Base-by-base conservation (phyloP, 2,797 vertebrate genomes). In the Phoxinus dragarum region DNA sequence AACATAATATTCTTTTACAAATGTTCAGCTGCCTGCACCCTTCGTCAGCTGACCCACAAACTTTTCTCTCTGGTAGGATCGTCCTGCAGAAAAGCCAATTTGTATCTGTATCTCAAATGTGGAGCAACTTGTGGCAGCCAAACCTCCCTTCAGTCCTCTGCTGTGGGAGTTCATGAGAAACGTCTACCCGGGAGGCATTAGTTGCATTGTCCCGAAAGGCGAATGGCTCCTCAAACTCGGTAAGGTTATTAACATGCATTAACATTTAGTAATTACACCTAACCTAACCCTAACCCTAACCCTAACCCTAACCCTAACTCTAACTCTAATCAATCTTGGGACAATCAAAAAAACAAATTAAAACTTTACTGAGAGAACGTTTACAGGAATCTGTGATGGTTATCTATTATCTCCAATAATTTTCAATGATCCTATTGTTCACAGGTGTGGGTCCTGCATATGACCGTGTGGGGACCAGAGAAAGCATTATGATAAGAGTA, bases 401-500 rank as follows among this genome's bases (percentile, higher is more conserved):
- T 76, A 9, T 12, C 36, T 38, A 19, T 84, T 34, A 17, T 69
- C 17, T 80, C 66, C 52, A 5, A 6, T 78, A 36, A 49, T 76
- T 23, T 81, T 27, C 6, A 23, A 16, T 44, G 61, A 3, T 73
- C 2, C 54, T 86, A 84, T 31, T 68, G 72, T 67, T 34, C 79
- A 3, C 44, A 98, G 97, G 97, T 69, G 95, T 98, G 0, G 97
- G 97, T 80, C 93, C 93, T 3, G 97, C 97, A 6, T 97, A 96
- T 88, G 96, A 95, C 82, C 92, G 92, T 16, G 97, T 98, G 77
- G 97, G 97, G 12, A 98, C 97, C 69, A 94, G 73, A 11, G 96
- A 98, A 84, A 98, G 96, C 88, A 98, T 98, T 92, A 98, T 98
- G 97, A 97, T 98, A 92, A 92, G 97, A 11, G 97, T 98, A 3